These are phyloP conservation scores for Amaurobius ferox DNA, from an alignment of 2,888 invertebrate species.

Conservation along the genomic window DNA sequence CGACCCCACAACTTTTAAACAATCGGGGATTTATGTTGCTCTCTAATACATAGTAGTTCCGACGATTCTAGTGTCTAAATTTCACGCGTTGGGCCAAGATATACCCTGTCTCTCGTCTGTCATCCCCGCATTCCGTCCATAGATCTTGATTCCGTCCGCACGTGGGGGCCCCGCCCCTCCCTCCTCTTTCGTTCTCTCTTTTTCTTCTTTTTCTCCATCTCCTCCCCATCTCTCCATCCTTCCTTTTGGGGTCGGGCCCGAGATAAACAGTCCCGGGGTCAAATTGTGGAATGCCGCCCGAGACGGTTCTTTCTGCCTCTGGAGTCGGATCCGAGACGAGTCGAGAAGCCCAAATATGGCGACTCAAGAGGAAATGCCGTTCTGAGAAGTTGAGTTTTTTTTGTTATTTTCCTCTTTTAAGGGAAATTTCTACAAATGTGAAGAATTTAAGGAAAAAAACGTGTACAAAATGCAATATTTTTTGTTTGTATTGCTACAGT, in stretches of 20 bases:
- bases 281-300: conserved; percentile 38
- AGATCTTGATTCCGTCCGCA: conserved; percentile 39
- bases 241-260: not conserved
- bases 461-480: too few species aligned
- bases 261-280: conserved; percentile 43
- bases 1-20: conserved; percentile 35
- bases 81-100: conserved; percentile 35
- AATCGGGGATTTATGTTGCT: conserved; percentile 48
- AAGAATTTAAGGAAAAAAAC: too few species aligned
- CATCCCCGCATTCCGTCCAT: conserved; percentile 45
- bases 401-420: too few species aligned
- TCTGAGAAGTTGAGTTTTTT: not conserved
- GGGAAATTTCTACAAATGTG: too few species aligned
- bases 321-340: conserved; percentile 12
- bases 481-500: too few species aligned
- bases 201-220: conserved; percentile 2
- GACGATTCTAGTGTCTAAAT: conserved; percentile 37
- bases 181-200: conserved; percentile 16
- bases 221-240: conserved; percentile 1
- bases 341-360: conserved; percentile 27
- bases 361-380: not conserved
- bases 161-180: conserved; percentile 28
- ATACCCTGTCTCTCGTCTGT: conserved; percentile 48
- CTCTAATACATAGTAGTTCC: not conserved
- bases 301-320: not conserved